phyloP scores from a whole-genome alignment of 1,140 invertebrate genomes.

The Periplaneta americana region DNA sequence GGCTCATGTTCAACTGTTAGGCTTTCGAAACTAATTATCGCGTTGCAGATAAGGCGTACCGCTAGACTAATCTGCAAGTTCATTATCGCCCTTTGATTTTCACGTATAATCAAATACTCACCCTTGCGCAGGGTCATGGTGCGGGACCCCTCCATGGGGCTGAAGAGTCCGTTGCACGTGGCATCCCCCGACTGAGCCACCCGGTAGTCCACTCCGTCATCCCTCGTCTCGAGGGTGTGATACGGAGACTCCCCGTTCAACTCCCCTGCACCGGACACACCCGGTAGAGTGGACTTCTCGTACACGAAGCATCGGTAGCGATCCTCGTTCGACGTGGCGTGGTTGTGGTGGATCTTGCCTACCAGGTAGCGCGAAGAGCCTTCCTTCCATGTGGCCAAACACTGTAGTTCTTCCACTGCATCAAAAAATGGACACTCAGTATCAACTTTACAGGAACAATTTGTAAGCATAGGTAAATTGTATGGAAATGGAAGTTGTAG shows the following conservation, averaged over 20 bases:
- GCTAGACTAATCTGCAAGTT: too few relatives aligned
- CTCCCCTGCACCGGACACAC: neutral
- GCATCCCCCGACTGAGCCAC: conserved; percentile 84
- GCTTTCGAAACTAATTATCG: too few relatives aligned
- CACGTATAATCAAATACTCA: too few relatives aligned
- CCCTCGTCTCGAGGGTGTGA: conserved; percentile 23
- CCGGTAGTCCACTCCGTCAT: conserved; percentile 50
- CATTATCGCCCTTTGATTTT: too few relatives aligned
- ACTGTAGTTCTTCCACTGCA: conserved; percentile 79
- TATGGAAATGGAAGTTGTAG: too few relatives aligned
- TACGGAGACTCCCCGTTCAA: neutral
- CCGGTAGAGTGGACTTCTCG: conserved; percentile 53
- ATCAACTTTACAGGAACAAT: too few relatives aligned
- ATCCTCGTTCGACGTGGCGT: conserved; percentile 85
- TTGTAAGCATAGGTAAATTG: too few relatives aligned
- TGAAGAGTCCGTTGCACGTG: conserved; percentile 80
- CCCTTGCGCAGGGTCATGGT: conserved; percentile 66
- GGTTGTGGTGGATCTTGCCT: conserved; percentile 69
- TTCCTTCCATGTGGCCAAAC: conserved; percentile 84
- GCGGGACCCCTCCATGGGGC: conserved; percentile 67
- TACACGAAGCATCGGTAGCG: conserved; percentile 89
- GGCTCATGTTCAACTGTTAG: too few relatives aligned
- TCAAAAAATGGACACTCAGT: too few relatives aligned
- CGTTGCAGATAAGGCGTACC: too few relatives aligned
- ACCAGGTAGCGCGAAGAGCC: conserved; percentile 81